Percentiles rank a stretch among this genome's conserved stretches.
phyloP scores from a whole-genome alignment of 2,797 vertebrate species.

The Alca torda region DNA sequence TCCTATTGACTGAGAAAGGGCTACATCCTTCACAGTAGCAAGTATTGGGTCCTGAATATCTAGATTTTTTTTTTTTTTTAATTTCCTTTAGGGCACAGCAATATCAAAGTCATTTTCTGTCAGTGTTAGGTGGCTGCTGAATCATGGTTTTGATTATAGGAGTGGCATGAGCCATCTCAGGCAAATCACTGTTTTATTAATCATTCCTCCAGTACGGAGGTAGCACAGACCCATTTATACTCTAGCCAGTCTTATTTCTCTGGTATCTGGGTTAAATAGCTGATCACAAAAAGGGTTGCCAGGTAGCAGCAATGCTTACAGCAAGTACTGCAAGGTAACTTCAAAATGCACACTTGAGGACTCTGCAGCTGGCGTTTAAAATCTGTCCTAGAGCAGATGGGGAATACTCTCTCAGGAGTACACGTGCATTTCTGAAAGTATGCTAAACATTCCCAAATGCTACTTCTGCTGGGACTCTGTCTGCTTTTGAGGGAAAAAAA shows the following conservation, averaged over 20 bases:
- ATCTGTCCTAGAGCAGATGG: conserved; percentile 45
- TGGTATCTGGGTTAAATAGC: neutral
- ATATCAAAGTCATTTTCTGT: neutral
- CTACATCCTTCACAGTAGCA: neutral
- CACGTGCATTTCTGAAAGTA: conserved; percentile 13
- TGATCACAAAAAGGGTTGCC: neutral
- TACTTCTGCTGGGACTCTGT: neutral
- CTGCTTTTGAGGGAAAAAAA: neutral
- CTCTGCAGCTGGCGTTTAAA: conserved; percentile 31
- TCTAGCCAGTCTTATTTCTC: neutral
- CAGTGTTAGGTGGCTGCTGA: neutral
- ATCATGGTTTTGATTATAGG: neutral
- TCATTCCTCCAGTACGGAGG: neutral
- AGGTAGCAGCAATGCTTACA: neutral
- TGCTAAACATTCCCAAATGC: neutral
- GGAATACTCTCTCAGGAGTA: conserved; percentile 45
- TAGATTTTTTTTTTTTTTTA: neutral
- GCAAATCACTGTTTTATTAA: neutral
- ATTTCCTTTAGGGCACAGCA: neutral
- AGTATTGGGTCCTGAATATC: neutral
- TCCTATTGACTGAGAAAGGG: neutral
- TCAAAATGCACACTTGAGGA: neutral
- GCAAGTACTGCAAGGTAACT: neutral
- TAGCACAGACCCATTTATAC: neutral
- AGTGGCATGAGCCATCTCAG: neutral